Base-by-base conservation (phyloP, 1,140 invertebrate genomes). In the Neodiprion pinetum region DNA sequence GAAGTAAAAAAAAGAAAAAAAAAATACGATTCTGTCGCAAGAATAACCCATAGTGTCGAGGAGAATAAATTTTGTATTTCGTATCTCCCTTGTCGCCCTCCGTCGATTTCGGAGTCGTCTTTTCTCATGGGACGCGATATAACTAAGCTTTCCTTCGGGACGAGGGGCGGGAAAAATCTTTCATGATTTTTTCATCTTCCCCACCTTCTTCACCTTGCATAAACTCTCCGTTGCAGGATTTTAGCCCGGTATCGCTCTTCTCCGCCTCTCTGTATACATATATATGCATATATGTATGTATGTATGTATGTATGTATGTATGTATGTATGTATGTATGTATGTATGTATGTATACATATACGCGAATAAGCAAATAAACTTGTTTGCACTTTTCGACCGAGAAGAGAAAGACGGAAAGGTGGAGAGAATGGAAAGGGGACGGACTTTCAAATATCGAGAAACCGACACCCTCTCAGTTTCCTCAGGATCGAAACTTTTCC, bases 111-210 rank as follows among this genome's bases (percentile, higher is more conserved):
- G 8, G 11, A 61, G 53, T 7, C 67, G 10, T 21, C 11, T 69
- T 11, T 11, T 69, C 67, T 21, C 40, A 21, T 11, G 67, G 67
- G 67, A 69, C 23, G 12, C 67, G 10, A 12, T 69, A 69, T 69
- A 69, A 69, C 67, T 69, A 69, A 69, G 67, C 67, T 69, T 47
- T 69, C 67, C 67, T 47, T 69, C 11, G 67, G 67, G 67, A 69
- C 67, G 21, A 14, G 28, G 28, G 28, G 28, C 28, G 28, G 28
- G 28, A 40, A 40, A 40, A 47, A 69, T 69, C 53, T 69, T 69
- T 21, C 4, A 21, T 23, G 67, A 17, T 47, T 69, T 23, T 47
- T 65, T 69, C 21, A 69, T 23, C 67, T 21, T 21, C 21, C 23
- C 67, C 12, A 10, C 40, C 8, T 40, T 40, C 28, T 40, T 5